These are phyloP conservation scores for Gastracanthus pulcherrimus DNA, from an alignment of 2,888 invertebrate species.

Conservation along the genomic window DNA sequence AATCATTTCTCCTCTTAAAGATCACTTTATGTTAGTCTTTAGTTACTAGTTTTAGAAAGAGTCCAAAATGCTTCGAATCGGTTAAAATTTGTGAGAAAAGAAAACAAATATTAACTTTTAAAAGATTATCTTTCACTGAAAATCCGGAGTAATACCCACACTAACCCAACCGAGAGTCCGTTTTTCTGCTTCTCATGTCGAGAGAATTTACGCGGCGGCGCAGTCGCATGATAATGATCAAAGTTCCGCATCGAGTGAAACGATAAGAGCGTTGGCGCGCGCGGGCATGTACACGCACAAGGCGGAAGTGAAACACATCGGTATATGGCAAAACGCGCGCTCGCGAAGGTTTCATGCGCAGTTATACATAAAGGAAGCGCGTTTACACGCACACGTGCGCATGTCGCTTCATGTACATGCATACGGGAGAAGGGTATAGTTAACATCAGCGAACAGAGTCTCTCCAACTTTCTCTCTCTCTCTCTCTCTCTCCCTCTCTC, in stretches of 20 bases:
- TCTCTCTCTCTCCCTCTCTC: too few species aligned
- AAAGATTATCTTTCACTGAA: too few species aligned
- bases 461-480: too few species aligned
- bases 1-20: too few species aligned
- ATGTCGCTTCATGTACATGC: background rate
- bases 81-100: too few species aligned
- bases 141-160: too few species aligned
- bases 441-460: too few species aligned
- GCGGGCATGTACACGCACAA: background rate
- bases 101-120: too few species aligned
- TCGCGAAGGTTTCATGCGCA: background rate
- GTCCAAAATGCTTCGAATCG: too few species aligned
- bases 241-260: constrained; percentile 18
- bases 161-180: background rate
- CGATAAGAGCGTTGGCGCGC: background rate
- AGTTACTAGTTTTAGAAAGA: too few species aligned
- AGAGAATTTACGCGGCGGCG: background rate
- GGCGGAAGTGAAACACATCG: constrained; percentile 13
- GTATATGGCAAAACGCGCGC: background rate
- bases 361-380: background rate
- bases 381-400: background rate
- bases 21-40: too few species aligned
- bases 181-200: background rate
- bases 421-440: background rate
- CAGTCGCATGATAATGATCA: too few species aligned